Evolutionary conservation across 1,140 invertebrate genomes (phyloP).

Genomic region (Mactra quadrangularis): DNA sequence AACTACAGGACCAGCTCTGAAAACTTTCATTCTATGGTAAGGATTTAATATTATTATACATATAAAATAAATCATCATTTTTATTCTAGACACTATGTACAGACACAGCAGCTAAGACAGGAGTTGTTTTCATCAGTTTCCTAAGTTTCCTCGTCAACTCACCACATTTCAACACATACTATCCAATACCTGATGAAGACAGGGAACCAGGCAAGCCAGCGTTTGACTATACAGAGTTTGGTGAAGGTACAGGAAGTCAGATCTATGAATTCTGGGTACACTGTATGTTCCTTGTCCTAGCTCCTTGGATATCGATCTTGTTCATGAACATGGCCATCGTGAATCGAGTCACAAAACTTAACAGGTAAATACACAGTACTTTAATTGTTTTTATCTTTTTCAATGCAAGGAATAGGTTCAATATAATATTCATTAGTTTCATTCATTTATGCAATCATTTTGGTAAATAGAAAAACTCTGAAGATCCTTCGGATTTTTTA

Average conservation of each 20-base stretch:
- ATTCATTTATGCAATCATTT: too few relatives aligned
- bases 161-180: conserved; percentile 68
- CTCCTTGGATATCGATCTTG: conserved; percentile 69
- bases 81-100: conserved; percentile 64
- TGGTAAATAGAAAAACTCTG: too few relatives aligned
- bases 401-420: too few relatives aligned
- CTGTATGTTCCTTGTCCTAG: conserved; percentile 71
- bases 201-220: conserved; percentile 25
- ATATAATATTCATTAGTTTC: too few relatives aligned
- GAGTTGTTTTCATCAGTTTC: conserved; percentile 56
- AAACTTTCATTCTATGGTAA: too few relatives aligned
- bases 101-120: conserved; percentile 56
- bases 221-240: conserved; percentile 61
- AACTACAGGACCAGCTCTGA: too few relatives aligned
- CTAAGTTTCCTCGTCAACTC: conserved; percentile 61
- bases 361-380: conserved; percentile 32
- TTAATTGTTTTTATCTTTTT: background rate
- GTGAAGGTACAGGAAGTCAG: conserved; percentile 45
- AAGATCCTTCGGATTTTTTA: too few relatives aligned
- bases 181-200: conserved; percentile 4
- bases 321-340: conserved; percentile 70
- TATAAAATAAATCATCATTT: too few relatives aligned
- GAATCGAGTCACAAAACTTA: conserved; percentile 1
- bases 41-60: too few relatives aligned
- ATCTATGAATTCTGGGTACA: conserved; percentile 74